Percentiles rank a stretch among this genome's conserved stretches.
Conservation (phyloP, 2,888 invertebrate genomes). For the Hydropsyche betteni region DNA sequence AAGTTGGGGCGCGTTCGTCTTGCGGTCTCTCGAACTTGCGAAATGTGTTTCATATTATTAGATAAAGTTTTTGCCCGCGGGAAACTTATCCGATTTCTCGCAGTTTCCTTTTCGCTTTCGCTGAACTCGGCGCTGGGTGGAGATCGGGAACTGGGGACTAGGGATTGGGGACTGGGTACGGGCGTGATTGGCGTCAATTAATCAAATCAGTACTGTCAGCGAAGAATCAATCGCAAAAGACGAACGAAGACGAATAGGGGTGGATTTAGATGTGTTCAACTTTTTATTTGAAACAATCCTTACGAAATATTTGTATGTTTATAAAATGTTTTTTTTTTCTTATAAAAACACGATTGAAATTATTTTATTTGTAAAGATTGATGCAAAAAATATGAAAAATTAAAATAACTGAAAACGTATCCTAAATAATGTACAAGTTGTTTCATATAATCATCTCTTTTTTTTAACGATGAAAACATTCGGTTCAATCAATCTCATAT, state of each 20-base stretch:
- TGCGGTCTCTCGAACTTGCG: conserved; percentile 21
- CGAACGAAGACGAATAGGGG: conserved; percentile 28
- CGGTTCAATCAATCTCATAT: no score
- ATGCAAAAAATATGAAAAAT: no score
- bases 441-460: no score
- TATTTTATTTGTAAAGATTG: no score
- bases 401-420: no score
- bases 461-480: no score
- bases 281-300: no score
- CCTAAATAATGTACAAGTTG: no score
- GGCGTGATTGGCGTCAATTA: conserved; percentile 38
- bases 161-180: neutral
- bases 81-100: conserved; percentile 38
- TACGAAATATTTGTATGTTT: no score
- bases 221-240: conserved; percentile 27
- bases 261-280: neutral
- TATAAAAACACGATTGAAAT: no score
- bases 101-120: conserved; percentile 23
- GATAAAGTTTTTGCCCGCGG: conserved; percentile 43
- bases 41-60: conserved; percentile 47
- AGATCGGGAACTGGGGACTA: neutral
- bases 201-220: conserved; percentile 36
- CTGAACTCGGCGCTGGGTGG: neutral
- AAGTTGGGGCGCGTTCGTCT: conserved; percentile 21
- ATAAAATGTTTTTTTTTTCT: no score